phyloP scores from a whole-genome alignment of 2,888 invertebrate genomes.

The Drosophila sordidapex region DNA sequence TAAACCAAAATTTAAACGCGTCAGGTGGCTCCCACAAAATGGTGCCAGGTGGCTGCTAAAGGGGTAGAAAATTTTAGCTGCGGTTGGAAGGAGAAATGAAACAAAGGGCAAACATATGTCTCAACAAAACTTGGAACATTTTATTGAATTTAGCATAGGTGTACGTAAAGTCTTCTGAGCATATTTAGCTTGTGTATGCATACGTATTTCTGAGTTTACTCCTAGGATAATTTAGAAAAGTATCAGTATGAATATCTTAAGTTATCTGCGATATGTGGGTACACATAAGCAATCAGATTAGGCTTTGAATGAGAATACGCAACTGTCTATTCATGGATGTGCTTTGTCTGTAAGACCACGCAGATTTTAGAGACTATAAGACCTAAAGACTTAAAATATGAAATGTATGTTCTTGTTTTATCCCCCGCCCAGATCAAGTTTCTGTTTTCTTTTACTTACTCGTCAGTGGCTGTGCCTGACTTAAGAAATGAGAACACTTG shows the following conservation, averaged over 20 bases:
- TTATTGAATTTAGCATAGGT: neutral
- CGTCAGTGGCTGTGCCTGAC: neutral
- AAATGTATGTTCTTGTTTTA: neutral
- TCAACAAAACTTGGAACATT: neutral
- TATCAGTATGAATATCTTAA: neutral
- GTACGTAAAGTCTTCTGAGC: neutral
- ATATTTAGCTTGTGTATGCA: neutral
- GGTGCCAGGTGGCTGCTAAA: neutral
- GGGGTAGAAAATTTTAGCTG: neutral
- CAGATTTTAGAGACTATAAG: neutral
- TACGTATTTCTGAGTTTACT: neutral
- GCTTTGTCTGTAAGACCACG: neutral
- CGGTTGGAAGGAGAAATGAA: neutral
- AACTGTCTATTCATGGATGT: neutral
- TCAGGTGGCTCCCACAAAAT: conserved; percentile 7
- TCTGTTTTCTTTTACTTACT: neutral
- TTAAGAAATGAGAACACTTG: neutral
- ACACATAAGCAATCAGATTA: neutral
- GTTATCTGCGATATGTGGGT: neutral
- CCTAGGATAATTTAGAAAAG: neutral
- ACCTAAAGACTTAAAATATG: neutral
- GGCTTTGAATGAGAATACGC: neutral
- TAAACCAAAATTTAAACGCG: conserved; percentile 28
- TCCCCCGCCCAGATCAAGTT: neutral
- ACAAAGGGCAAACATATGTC: neutral